phyloP scores from a whole-genome alignment of 2,888 invertebrate genomes.

The Lycia hirtaria region DNA sequence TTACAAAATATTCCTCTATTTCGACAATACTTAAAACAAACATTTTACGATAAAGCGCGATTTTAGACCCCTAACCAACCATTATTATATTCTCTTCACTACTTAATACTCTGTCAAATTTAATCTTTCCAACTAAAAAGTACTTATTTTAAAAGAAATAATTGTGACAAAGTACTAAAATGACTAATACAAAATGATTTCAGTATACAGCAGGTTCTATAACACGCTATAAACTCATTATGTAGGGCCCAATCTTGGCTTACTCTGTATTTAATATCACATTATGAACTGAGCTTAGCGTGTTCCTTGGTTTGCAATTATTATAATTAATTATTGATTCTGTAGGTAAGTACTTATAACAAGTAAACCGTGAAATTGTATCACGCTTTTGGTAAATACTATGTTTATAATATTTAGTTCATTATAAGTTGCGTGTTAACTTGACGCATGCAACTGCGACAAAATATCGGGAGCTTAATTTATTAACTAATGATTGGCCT shows the following conservation, averaged over 20 bases:
- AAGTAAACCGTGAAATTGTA: background rate
- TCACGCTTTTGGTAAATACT: background rate
- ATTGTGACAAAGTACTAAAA: constrained; percentile 8
- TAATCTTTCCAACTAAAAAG: background rate
- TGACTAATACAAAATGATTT: background rate
- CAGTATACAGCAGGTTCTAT: constrained; percentile 53
- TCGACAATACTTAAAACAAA: constrained; percentile 38
- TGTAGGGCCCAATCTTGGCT: constrained; percentile 67
- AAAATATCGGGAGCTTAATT: too few relatives aligned
- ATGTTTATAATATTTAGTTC: background rate
- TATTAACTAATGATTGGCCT: too few relatives aligned
- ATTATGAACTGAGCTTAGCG: constrained; percentile 62
- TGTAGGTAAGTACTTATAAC: background rate
- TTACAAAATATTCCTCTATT: constrained; percentile 15
- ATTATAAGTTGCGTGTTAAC: too few relatives aligned
- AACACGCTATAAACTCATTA: constrained; percentile 81
- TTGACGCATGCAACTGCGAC: too few relatives aligned
- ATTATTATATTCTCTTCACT: background rate
- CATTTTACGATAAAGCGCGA: constrained; percentile 51
- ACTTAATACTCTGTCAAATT: background rate
- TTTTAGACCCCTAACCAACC: constrained; percentile 61
- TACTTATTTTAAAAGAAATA: background rate
- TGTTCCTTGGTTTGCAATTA: constrained; percentile 56
- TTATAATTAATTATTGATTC: constrained; percentile 56
- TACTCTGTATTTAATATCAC: constrained; percentile 73